Conservation (phyloP, 2,888 invertebrate genomes). For the Pollenia griseotomentosa region DNA sequence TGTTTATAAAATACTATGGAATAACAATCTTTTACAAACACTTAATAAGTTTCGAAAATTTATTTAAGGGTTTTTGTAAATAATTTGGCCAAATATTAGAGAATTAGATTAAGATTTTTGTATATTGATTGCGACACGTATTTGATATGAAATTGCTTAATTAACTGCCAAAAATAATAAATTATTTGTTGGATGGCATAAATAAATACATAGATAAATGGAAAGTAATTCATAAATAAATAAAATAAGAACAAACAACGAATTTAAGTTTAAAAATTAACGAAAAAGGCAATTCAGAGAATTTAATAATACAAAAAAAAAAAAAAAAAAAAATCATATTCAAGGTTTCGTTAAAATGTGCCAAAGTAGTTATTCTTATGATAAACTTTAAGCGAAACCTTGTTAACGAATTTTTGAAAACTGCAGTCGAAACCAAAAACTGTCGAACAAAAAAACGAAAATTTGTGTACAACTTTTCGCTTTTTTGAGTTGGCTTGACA, state of each 20-base stretch:
- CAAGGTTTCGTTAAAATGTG: too few species aligned
- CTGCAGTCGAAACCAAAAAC: too few species aligned
- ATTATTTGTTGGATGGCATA: neutral
- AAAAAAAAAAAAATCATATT: neutral
- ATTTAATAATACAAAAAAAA: neutral
- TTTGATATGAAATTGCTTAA: neutral
- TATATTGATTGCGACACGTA: constrained; percentile 13
- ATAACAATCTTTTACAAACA: neutral
- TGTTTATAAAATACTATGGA: constrained; percentile 15
- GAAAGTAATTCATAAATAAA: neutral
- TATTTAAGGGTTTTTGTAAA: neutral
- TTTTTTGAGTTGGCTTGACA: too few species aligned
- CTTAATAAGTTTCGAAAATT: neutral
- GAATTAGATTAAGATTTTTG: neutral
- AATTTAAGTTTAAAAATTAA: neutral
- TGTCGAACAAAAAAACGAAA: too few species aligned
- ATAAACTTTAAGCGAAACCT: too few species aligned
- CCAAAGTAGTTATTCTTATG: too few species aligned
- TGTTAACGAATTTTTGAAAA: too few species aligned
- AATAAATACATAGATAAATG: neutral
- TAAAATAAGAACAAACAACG: neutral
- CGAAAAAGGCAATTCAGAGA: neutral
- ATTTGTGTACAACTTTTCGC: too few species aligned
- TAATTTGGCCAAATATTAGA: neutral
- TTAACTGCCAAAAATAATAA: neutral